A percentile compares a stretch with the other conserved stretches of the same genome.
Evolutionary conservation across 92 coral and sea anemone genomes (phyloP).

Genomic region (Porites cylindrica): DNA sequence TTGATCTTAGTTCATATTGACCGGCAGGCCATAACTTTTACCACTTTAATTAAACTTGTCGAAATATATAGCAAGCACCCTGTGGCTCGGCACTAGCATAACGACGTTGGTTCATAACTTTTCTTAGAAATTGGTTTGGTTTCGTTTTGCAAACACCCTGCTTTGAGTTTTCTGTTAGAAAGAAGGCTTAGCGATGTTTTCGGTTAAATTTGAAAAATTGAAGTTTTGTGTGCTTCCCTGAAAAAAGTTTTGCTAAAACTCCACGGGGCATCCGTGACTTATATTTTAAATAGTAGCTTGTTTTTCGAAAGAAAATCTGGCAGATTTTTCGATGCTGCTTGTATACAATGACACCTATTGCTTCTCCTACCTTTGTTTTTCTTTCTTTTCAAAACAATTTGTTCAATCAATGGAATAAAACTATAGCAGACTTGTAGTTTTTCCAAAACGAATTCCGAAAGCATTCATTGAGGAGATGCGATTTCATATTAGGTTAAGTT

Average conservation of each 20-base stretch:
- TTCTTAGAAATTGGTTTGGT: neutral
- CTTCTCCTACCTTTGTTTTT: neutral
- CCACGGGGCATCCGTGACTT: constrained; percentile 20
- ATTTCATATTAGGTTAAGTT: neutral
- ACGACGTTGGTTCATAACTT: neutral
- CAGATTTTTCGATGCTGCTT: neutral
- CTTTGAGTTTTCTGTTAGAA: neutral
- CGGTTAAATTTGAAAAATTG: constrained; percentile 6
- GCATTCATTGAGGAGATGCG: neutral
- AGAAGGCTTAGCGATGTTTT: neutral
- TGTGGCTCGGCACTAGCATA: neutral
- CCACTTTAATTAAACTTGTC: constrained; percentile 31
- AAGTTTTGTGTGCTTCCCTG: neutral
- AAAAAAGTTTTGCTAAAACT: neutral
- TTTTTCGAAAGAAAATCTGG: neutral
- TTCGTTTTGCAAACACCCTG: neutral
- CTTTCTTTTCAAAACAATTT: neutral
- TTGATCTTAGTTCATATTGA: constrained; percentile 1
- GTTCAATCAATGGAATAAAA: neutral
- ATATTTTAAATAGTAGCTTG: constrained; percentile 10
- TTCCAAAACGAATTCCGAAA: neutral
- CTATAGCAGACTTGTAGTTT: neutral
- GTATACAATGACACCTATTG: constrained; percentile 5
- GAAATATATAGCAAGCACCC: constrained; percentile 20
- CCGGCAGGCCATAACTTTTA: constrained; percentile 18